A percentile compares a stretch with the other conserved stretches of the same genome.
These are phyloP conservation scores for Drosophila lacertosa DNA, from an alignment of 1,140 invertebrate genomes.

Conservation along the genomic window DNA sequence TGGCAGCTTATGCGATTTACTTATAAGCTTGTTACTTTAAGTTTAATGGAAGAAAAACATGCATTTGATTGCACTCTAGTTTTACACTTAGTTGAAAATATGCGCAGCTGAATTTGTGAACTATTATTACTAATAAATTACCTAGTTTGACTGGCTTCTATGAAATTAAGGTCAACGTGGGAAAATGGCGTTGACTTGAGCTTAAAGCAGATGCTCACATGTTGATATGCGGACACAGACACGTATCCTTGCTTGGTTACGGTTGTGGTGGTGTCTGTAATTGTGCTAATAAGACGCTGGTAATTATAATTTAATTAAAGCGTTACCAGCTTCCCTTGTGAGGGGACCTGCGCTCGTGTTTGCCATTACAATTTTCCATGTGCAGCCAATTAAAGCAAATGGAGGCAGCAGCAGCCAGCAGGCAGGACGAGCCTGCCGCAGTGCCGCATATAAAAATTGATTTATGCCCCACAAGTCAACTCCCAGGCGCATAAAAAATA, in stretches of 20 bases:
- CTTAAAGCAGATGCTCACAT: neutral
- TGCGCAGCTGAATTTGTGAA: no score
- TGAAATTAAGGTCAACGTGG: conserved; percentile 20
- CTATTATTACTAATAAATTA: no score
- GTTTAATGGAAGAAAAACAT: no score
- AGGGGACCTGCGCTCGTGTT: conserved; percentile 58
- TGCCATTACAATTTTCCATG: conserved; percentile 61
- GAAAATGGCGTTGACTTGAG: conserved; percentile 2
- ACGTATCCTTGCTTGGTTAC: conserved; percentile 33
- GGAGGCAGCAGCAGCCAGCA: conserved; percentile 9
- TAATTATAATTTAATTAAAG: conserved; percentile 81
- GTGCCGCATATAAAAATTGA: conserved; percentile 58
- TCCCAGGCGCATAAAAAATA: neutral
- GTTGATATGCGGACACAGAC: conserved; percentile 8
- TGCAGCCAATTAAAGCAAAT: conserved; percentile 64
- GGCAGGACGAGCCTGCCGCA: conserved; percentile 4
- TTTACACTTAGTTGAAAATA: no score
- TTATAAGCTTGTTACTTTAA: no score
- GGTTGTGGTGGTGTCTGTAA: conserved; percentile 55
- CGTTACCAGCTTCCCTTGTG: conserved; percentile 12
- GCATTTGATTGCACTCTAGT: no score
- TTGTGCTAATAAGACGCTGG: conserved; percentile 70
- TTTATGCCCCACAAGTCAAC: conserved; percentile 49
- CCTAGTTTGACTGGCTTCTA: no score
- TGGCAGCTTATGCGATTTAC: no score